phyloP scores from a whole-genome alignment of 2,888 invertebrate species.

The Habroteleia sp. region DNA sequence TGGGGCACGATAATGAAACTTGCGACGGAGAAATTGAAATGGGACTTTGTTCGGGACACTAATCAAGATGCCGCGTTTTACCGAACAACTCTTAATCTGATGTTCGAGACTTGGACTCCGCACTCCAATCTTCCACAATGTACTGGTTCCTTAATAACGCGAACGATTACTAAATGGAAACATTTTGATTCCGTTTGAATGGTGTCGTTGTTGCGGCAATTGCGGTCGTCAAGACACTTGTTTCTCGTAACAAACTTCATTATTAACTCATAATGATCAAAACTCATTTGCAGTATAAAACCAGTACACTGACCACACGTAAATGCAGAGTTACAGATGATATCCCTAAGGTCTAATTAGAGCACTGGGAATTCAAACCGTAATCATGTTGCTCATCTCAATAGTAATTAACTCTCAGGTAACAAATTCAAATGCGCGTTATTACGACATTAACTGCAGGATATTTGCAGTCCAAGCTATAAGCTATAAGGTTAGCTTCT shows the following conservation, averaged over 20 bases:
- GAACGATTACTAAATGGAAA: conserved; percentile 11
- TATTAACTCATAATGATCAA: conserved; percentile 26
- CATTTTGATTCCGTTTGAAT: conserved; percentile 14
- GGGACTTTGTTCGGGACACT: conserved; percentile 23
- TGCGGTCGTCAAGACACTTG: too few relatives aligned
- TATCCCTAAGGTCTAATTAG: conserved; percentile 54
- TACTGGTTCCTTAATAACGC: conserved; percentile 12
- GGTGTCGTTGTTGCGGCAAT: background rate
- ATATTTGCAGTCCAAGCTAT: too few relatives aligned
- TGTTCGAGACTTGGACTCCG: conserved; percentile 30
- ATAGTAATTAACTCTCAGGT: conserved; percentile 46
- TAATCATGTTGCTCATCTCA: conserved; percentile 48
- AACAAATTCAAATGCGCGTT: conserved; percentile 28
- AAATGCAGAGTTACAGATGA: conserved; percentile 34
- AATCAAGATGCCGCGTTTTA: conserved; percentile 15
- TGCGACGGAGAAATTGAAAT: conserved; percentile 25
- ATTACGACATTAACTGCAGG: too few relatives aligned
- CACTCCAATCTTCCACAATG: conserved; percentile 5
- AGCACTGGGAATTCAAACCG: conserved; percentile 46
- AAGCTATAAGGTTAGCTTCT: too few relatives aligned
- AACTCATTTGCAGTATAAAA: conserved; percentile 26
- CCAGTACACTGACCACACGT: conserved; percentile 19
- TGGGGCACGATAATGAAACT: conserved; percentile 42
- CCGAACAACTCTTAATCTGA: too few relatives aligned
- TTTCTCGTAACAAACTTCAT: conserved; percentile 16